Evolutionary conservation across 2,797 vertebrate species (phyloP), one percentile per base, ranked within the genome.

Genomic region (Discoglossus pictus): DNA sequence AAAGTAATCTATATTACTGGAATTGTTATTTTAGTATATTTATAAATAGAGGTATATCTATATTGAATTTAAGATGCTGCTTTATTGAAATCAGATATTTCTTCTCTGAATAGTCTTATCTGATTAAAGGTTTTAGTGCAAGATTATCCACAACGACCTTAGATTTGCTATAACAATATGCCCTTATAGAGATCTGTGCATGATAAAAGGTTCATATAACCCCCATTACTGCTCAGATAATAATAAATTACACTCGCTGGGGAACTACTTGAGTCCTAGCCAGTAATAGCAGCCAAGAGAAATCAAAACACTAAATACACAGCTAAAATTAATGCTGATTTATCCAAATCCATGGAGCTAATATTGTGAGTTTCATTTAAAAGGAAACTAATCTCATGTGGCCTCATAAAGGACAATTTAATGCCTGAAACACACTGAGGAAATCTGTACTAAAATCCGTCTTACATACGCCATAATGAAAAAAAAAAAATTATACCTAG

Each of bases 141-240:
- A 83, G 77, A 10, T 43, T 72, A 35, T 74, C 81, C 65, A 60
- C 78, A 69, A 18, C 75, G 65, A 77, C 78, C 77, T 82, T 82
- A 61, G 44, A 56, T 53, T 60, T 75, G 52, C 74, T 82, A 76
- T 68, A 81, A 61, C 18, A 46, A 21, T 51, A 46, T 24, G 11
- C 55, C 78, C 77, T 80, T 80, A 24, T 64, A 74, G 71, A 80
- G 75, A 80, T 75, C 31, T 36, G 31, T 77, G 68, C 56, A 56
- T 77, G 79, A 79, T 83, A 81, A 79, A n/a, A 80, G 67, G 69
- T 74, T 65, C 60, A 73, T 72, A 72, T 62, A 75, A 78, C 61
- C 53, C 44, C 68, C 65, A 75, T 80, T 77, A 73, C 68, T 74
- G 64, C 61, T 70, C 56, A 73, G 68, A 77, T 80, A 83, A 83